Conservation (phyloP, 2,797 vertebrate genomes). For the Lithobates pipiens region DNA sequence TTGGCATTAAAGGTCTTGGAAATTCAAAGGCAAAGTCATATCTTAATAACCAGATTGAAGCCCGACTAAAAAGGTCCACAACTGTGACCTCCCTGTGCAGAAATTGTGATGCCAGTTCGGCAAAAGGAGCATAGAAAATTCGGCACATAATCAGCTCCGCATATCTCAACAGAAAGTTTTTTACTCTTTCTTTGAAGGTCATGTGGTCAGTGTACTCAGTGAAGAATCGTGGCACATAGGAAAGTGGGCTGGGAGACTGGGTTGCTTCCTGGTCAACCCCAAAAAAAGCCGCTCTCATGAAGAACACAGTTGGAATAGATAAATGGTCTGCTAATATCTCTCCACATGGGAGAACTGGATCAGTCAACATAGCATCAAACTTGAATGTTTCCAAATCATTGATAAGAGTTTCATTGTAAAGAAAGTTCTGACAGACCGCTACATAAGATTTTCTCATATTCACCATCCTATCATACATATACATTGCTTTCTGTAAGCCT, state of each 20-base stretch:
- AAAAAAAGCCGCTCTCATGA: constrained; percentile 63
- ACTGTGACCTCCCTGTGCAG: constrained; percentile 63
- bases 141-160: constrained; percentile 65
- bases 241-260: constrained; percentile 69
- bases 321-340: constrained; percentile 71
- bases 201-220: constrained; percentile 67
- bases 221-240: constrained; percentile 68
- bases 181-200: constrained; percentile 64
- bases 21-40: constrained; percentile 79
- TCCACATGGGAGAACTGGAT: constrained; percentile 68
- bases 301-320: constrained; percentile 67
- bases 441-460: constrained; percentile 63
- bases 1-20: constrained; percentile 84
- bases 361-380: constrained; percentile 70
- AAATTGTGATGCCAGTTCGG: constrained; percentile 69
- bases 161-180: constrained; percentile 65
- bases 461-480: rapidly evolving
- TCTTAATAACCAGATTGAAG: constrained; percentile 75
- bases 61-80: constrained; percentile 63
- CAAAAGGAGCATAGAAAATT: constrained; percentile 63
- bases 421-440: constrained; percentile 63
- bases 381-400: constrained; percentile 53
- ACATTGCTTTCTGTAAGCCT: constrained; percentile 50
- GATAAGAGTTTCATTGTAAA: constrained; percentile 65
- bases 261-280: constrained; percentile 63